A percentile compares a stretch with the other conserved stretches of the same genome.
phyloP scores from a whole-genome alignment of 1,140 invertebrate genomes.

The Phortica variegata region DNA sequence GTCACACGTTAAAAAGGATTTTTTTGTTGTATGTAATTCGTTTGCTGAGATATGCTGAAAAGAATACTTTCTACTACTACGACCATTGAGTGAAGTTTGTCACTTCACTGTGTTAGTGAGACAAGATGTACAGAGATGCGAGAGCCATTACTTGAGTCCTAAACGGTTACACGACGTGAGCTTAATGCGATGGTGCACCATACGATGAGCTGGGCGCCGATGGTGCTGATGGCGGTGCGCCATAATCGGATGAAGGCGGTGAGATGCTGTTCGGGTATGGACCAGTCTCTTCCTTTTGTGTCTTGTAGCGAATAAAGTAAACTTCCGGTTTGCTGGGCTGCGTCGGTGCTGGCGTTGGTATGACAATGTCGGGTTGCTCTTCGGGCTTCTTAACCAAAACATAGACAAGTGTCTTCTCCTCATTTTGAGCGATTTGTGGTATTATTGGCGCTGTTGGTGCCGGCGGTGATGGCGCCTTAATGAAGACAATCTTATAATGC shows the following conservation, averaged over 20 bases:
- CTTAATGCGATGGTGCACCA: conserved; percentile 49
- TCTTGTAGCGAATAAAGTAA: conserved; percentile 86
- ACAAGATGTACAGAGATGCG: conserved; percentile 8
- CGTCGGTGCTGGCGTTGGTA: conserved; percentile 75
- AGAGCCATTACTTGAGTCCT: not conserved
- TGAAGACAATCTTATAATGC: conserved; percentile 88
- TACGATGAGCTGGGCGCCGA: conserved; percentile 52
- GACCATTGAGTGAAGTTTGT: conserved; percentile 16
- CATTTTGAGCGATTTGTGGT: conserved; percentile 74
- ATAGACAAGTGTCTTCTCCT: conserved; percentile 86
- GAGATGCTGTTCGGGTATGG: conserved; percentile 59
- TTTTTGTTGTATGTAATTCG: conserved; percentile 17
- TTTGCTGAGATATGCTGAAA: conserved; percentile 20
- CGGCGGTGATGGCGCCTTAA: conserved; percentile 79
- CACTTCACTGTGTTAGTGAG: conserved; percentile 15
- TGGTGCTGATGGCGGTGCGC: conserved; percentile 57
- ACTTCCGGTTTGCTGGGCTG: conserved; percentile 83
- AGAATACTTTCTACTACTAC: conserved; percentile 23
- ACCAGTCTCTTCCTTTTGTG: conserved; percentile 63
- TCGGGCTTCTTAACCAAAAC: conserved; percentile 87
- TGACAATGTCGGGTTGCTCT: conserved; percentile 73
- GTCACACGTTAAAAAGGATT: conserved; percentile 39
- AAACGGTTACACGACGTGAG: not conserved
- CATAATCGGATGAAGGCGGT: conserved; percentile 58
- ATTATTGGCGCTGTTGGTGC: conserved; percentile 74